A percentile compares a stretch with the other conserved stretches of the same genome.
These are phyloP conservation scores for Folsomia manolachei DNA, from an alignment of 2,888 invertebrate species.

Conservation along the genomic window DNA sequence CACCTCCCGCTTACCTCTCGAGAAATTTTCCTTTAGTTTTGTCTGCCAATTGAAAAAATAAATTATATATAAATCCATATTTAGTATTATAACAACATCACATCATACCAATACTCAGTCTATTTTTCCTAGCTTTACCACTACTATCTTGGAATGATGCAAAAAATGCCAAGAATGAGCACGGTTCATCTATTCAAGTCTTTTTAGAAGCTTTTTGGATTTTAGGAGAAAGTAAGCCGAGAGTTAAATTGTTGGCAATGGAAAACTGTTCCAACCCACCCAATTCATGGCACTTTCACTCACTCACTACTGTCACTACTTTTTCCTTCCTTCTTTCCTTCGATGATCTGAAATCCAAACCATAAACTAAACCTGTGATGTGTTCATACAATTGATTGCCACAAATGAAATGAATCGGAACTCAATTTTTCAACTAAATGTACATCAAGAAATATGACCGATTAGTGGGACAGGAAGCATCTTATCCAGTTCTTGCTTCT, in stretches of 20 bases:
- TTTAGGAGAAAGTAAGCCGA: not conserved
- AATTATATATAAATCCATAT: not conserved
- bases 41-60: constrained; percentile 25
- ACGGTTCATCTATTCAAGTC: constrained; percentile 2
- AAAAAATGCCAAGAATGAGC: constrained; percentile 1
- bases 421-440: constrained; percentile 10
- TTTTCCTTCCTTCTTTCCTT: too few species aligned
- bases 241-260: not conserved
- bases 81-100: too few species aligned
- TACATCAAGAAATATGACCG: not conserved
- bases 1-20: too few species aligned
- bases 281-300: not conserved
- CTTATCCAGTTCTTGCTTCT: not conserved
- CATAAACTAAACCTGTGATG: not conserved
- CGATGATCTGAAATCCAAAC: too few species aligned
- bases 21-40: constrained; percentile 50
- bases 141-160: not conserved
- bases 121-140: too few species aligned
- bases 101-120: too few species aligned
- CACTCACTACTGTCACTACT: too few species aligned
- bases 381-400: constrained; percentile 5
- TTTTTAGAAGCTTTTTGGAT: not conserved
- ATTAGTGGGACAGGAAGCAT: not conserved
- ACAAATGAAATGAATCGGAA: constrained; percentile 6
- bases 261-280: not conserved